A percentile compares a stretch with the other conserved stretches of the same genome.
Conservation (phyloP, 1,140 invertebrate genomes). For the Apocrypta bakeri region DNA sequence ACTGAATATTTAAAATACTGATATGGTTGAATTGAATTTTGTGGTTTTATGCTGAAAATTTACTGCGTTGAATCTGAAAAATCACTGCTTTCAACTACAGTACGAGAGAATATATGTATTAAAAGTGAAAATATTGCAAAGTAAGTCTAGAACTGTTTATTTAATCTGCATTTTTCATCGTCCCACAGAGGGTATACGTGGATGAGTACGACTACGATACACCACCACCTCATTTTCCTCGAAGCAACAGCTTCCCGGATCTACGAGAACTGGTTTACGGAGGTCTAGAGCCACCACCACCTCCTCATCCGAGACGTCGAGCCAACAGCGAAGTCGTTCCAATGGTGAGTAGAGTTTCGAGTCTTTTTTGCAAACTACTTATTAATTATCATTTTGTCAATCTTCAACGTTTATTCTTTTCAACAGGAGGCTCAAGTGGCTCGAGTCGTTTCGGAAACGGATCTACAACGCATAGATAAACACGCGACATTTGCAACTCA, state of each 20-base stretch:
- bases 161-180: no score
- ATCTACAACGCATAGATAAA: constrained; percentile 84
- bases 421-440: constrained; percentile 72
- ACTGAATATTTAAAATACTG: no score
- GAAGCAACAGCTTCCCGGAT: constrained; percentile 71
- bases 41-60: no score
- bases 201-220: constrained; percentile 68
- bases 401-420: background rate
- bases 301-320: constrained; percentile 66
- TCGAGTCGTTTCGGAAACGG: constrained; percentile 83
- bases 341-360: constrained; percentile 57
- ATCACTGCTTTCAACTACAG: no score
- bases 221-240: constrained; percentile 62
- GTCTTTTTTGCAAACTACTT: background rate
- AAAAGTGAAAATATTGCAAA: no score
- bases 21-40: no score
- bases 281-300: constrained; percentile 56
- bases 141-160: no score
- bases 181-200: constrained; percentile 67
- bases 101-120: no score
- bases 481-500: constrained; percentile 81
- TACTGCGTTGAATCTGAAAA: no score
- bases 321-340: constrained; percentile 73
- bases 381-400: background rate
- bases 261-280: constrained; percentile 66